Evolutionary conservation across 1,140 invertebrate species (phyloP), one percentile per base, ranked within the genome.

Genomic region (Coelopa frigida): DNA sequence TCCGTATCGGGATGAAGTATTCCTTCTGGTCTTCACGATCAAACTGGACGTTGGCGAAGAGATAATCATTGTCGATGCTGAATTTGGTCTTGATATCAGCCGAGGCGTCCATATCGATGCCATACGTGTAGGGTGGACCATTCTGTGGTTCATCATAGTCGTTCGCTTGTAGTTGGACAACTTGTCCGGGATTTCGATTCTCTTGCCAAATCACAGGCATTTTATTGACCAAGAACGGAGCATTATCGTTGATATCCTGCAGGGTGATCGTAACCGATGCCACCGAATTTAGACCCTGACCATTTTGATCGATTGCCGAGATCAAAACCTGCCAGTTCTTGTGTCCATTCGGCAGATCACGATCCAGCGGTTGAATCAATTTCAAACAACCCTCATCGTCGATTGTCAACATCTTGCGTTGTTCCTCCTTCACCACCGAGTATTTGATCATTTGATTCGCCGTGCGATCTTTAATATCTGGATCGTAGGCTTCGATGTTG

Each of bases 1-100:
- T 93, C n/a, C 80, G 76, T 29, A 94, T 90, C 1, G 89, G 88
- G 22, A 94, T 81, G 32, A 80, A 75, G 61, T 93, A 95, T 55
- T 84, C 83, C 59, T 95, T 94, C 36, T 82, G 78, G 42, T 84
- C 72, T 68, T 98, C 95, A 1, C 95, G 78, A 72, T 98, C 91
- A 68, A 98, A 97, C 3, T 71, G 70, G 0, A 80, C 80, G 5
- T 75, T 64, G 0, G 87, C 82, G 12, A 71, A 73, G 0, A 89
- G 62, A 36, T 55, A 60, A 29, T 66, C 63, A 22, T 72, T 73
- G 48, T 73, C 71, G 47, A 89, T 82, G 17, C 71, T 68, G 58
- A 93, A 94, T 64, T 84, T 86, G 0, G 65, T 66, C 40, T 71
- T 75, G 27, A 91, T 86, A 44, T 84, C 82, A 2, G 75, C 56